Base-by-base conservation (phyloP, 2,888 invertebrate genomes). In the Papilio gigon region DNA sequence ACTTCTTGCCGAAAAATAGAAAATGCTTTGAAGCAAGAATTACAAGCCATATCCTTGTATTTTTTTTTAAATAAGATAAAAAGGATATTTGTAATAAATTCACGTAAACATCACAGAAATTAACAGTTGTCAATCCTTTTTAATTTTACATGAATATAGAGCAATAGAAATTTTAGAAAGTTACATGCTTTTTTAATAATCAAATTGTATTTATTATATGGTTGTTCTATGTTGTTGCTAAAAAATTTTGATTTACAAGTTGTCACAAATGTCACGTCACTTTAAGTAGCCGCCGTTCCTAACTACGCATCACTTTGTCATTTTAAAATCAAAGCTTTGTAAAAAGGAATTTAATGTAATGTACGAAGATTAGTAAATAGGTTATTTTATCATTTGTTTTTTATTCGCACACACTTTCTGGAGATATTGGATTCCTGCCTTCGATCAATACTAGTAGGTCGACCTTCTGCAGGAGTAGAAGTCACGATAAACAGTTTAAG, bases 1-100 rank as follows among this genome's bases (percentile, higher is more conserved):
- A 95, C 96, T 92, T 96, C 96, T 84, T 94, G 95, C 65, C 94
- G 94, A 75, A 96, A 94, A 70, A 96, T 89, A 68, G 95, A 94
- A 88, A 94, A 96, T 78, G 94, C 93, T 74, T 93, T 93, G 72
- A 93, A 93, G 87, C 96, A 96, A 40, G 95, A 93, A 82, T 94
- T 95, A 82, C 96, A 96, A 73, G 95, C 93, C 96, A 96, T 96
- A 77, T 68, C 73, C 50, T 61, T 42, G 9, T 12, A 30, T 69
- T 62, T 47, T 56, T n/a, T n/a, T n/a, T n/a, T n/a, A n/a, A n/a
- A n/a, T 17, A 30, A 14, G 35, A 27, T 50, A 50, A 27, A 14
- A 50, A 14, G 47, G 25, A 22, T 47, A 47, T 22, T 47, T 22
- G 11, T 12, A 42, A n/a, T 25, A 53, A 8, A 17, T n/a, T 9